Conservation (phyloP, 2,797 vertebrate species). For the Mareca strepera region DNA sequence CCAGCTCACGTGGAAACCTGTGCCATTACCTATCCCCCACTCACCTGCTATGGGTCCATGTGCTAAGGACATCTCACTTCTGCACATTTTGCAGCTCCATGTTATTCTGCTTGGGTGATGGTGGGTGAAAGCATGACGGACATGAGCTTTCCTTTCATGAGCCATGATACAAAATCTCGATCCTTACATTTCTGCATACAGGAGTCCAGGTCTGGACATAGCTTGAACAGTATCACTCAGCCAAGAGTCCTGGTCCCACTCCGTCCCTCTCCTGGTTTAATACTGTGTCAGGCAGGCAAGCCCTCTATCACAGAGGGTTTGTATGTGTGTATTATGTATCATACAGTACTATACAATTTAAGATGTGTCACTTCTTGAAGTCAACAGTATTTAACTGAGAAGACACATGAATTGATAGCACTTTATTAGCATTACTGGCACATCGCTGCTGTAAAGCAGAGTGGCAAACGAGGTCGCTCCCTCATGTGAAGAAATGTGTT, state of each 20-base stretch:
- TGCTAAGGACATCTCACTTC: rapidly evolving
- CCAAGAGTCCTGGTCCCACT: rapidly evolving
- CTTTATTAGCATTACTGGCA: conserved; percentile 58
- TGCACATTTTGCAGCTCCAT: background rate
- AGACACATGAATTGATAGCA: conserved; percentile 20
- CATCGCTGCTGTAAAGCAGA: conserved; percentile 7
- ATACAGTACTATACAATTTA: background rate
- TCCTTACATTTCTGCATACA: background rate
- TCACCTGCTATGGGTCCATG: rapidly evolving
- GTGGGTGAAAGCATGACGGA: rapidly evolving
- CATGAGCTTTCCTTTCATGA: background rate
- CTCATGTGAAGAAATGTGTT: conserved; percentile 30
- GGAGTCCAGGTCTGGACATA: background rate
- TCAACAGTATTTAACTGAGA: conserved; percentile 35
- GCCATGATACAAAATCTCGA: rapidly evolving
- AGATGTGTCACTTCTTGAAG: background rate
- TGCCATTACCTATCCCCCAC: rapidly evolving
- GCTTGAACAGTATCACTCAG: background rate
- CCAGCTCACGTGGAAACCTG: background rate
- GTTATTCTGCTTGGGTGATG: background rate
- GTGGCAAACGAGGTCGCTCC: conserved; percentile 43
- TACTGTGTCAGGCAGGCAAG: background rate
- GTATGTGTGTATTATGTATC: background rate
- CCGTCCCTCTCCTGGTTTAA: background rate
- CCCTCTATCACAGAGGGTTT: background rate